A percentile compares a stretch with the other conserved stretches of the same genome.
Evolutionary conservation across 2,797 vertebrate species (phyloP).

Genomic region (Platalea minor): DNA sequence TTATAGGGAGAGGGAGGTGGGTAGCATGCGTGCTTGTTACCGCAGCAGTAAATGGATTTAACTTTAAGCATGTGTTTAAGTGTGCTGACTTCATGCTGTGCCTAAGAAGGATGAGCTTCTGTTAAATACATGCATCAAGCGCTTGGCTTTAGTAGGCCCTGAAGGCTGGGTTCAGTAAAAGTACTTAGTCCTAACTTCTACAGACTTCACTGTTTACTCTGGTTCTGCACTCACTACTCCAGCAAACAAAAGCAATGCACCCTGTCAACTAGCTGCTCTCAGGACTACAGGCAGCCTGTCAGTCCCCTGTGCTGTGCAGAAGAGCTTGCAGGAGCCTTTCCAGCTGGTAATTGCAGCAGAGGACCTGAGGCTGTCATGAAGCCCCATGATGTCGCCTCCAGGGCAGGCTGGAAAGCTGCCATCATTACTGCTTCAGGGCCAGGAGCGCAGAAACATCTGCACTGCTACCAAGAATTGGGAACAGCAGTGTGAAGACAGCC

Average conservation of each 20-base stretch:
- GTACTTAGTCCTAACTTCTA: background rate
- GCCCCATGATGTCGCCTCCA: background rate
- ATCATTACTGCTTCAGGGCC: background rate
- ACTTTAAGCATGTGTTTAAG: background rate
- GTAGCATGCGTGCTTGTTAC: background rate
- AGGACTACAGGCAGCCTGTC: background rate
- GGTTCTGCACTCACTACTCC: background rate
- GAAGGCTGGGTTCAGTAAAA: background rate
- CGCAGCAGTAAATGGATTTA: background rate
- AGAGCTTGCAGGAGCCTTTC: background rate
- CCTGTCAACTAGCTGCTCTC: background rate
- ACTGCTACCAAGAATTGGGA: background rate
- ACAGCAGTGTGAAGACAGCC: background rate
- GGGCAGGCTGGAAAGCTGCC: background rate
- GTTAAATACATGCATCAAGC: background rate
- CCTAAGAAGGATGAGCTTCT: background rate
- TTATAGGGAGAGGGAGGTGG: background rate
- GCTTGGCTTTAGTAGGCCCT: background rate
- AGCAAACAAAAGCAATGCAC: background rate
- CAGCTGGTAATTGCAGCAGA: background rate
- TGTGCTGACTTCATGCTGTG: background rate
- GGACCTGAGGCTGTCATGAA: background rate
- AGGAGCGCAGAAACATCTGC: background rate
- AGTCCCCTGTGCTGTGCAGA: background rate
- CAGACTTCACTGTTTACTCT: background rate